Conservation (phyloP, 2,113 vertebrate genomes). For the Poeciliopsis prolifica region DNA sequence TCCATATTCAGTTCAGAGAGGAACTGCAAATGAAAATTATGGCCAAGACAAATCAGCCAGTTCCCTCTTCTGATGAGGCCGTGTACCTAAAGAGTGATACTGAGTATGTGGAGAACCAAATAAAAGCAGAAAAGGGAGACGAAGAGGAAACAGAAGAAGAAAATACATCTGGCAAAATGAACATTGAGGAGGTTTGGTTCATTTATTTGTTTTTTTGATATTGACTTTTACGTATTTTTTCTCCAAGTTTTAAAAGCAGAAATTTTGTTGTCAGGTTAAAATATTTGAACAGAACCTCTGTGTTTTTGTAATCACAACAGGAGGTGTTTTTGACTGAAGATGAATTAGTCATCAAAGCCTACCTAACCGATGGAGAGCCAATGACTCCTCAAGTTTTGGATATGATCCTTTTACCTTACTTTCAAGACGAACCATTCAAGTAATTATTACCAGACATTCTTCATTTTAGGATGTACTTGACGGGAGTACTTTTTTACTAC, state of each 20-base stretch:
- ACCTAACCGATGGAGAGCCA: constrained; percentile 76
- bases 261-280: neutral
- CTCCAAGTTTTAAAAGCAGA: neutral
- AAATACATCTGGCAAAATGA: neutral
- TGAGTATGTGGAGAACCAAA: constrained; percentile 60
- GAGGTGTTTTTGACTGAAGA: constrained; percentile 82
- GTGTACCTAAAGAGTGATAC: constrained; percentile 76
- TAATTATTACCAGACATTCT: constrained; percentile 39
- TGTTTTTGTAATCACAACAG: constrained; percentile 25
- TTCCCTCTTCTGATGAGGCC: constrained; percentile 78
- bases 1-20: constrained; percentile 93
- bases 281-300: constrained; percentile 5
- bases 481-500: no score
- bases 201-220: neutral
- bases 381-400: constrained; percentile 85
- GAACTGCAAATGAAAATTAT: constrained; percentile 87
- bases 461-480: neutral
- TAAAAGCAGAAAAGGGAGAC: constrained; percentile 35
- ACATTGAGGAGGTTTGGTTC: constrained; percentile 35
- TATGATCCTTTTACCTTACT: constrained; percentile 84
- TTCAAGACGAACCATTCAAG: constrained; percentile 91
- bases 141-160: constrained; percentile 10
- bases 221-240: neutral
- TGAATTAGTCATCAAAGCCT: constrained; percentile 86
- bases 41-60: constrained; percentile 82